phyloP scores from a whole-genome alignment of 2,888 invertebrate species.

The Tanytarsus gracilentus region DNA sequence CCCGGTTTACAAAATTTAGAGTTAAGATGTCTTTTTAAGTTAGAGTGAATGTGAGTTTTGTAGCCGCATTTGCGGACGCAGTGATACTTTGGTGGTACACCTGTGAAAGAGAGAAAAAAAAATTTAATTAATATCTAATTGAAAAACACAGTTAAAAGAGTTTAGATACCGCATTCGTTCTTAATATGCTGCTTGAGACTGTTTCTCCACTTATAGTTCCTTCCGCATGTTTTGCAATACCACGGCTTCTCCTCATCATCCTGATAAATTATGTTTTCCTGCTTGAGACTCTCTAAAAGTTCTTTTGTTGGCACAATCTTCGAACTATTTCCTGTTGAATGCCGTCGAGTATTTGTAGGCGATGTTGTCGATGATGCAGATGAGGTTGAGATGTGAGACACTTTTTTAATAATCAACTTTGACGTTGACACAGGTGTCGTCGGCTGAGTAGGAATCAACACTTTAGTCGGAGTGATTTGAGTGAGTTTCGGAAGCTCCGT shows the following conservation, averaged over 20 bases:
- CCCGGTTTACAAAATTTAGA: constrained; percentile 38
- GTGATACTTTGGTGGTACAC: constrained; percentile 38
- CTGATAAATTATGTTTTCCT: constrained; percentile 40
- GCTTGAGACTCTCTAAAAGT: constrained; percentile 21
- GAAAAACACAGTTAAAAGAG: not conserved
- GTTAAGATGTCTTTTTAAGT: constrained; percentile 43
- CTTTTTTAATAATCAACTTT: constrained; percentile 19
- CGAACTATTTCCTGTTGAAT: constrained; percentile 20
- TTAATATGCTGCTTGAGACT: constrained; percentile 62
- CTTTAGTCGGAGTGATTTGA: not conserved
- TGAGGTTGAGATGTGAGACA: constrained; percentile 3
- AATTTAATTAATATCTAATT: not conserved
- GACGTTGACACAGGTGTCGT: not conserved
- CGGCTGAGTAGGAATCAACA: not conserved
- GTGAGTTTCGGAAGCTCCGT: constrained; percentile 8
- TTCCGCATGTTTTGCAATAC: constrained; percentile 59
- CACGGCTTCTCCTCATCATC: constrained; percentile 43
- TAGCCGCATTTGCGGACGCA: constrained; percentile 44
- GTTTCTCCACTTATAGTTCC: constrained; percentile 65
- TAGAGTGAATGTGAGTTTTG: constrained; percentile 44
- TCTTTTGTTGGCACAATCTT: constrained; percentile 25
- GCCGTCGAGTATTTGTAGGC: constrained; percentile 19
- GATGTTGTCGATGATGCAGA: no score
- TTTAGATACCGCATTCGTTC: constrained; percentile 35
- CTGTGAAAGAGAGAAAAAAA: not conserved